Evolutionary conservation across 2,888 invertebrate species (phyloP).

Genomic region (Teleogryllus oceanicus): DNA sequence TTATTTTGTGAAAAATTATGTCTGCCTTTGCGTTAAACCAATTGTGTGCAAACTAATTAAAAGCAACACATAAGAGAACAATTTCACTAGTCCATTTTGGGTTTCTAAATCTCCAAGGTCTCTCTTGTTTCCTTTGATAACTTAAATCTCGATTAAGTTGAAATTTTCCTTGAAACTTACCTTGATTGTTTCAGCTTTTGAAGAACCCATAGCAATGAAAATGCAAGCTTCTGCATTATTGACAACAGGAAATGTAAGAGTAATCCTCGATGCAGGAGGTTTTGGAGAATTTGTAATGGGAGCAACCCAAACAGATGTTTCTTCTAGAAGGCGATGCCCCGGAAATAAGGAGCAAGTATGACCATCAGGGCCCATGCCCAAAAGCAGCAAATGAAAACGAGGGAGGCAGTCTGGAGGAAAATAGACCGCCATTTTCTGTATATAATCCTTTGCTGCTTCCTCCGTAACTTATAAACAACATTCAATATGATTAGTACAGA

Average conservation of each 20-base stretch:
- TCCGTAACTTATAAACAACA: conserved; percentile 47
- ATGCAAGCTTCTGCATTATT: conserved; percentile 80
- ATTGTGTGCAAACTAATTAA: no score
- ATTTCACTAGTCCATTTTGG: no score
- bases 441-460: conserved; percentile 73
- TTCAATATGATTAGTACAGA: conserved; percentile 23
- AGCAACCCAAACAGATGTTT: conserved; percentile 67
- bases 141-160: not conserved
- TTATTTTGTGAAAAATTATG: no score
- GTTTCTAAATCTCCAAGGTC: no score
- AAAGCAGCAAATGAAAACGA: conserved; percentile 78
- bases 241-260: conserved; percentile 85
- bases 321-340: conserved; percentile 64
- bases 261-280: conserved; percentile 86
- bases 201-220: conserved; percentile 78
- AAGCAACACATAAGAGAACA: no score
- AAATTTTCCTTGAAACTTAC: conserved; percentile 48
- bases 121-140: no score
- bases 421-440: conserved; percentile 59
- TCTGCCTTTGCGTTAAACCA: no score
- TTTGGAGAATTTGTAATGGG: conserved; percentile 92
- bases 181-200: conserved; percentile 86
- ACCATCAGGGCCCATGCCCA: conserved; percentile 98
- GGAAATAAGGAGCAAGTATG: conserved; percentile 98
- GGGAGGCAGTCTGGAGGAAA: conserved; percentile 62